These are phyloP conservation scores for Sapayoa aenigma DNA, from an alignment of 2,113 vertebrate genomes.

Conservation along the genomic window DNA sequence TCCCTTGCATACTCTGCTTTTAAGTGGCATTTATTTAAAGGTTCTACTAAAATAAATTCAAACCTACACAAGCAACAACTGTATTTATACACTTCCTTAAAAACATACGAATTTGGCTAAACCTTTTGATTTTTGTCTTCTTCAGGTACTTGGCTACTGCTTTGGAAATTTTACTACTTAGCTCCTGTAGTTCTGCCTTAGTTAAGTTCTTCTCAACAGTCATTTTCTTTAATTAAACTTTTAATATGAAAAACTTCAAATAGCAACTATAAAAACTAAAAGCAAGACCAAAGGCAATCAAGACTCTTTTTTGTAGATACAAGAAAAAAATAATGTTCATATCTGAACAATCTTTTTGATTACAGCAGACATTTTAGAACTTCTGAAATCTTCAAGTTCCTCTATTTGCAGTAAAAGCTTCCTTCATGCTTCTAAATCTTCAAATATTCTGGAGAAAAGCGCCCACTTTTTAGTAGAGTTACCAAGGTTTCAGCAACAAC, in stretches of 20 bases:
- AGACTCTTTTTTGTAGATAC: not conserved
- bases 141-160: not conserved
- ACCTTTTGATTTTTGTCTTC: not conserved
- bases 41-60: not conserved
- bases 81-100: not conserved
- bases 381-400: not conserved
- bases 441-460: not conserved
- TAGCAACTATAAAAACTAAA: not conserved
- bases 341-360: not conserved
- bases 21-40: not conserved
- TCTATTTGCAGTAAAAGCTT: not conserved
- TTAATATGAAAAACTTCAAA: not conserved
- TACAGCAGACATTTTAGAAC: not conserved
- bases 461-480: not conserved
- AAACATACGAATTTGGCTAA: not conserved
- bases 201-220: not conserved
- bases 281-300: not conserved
- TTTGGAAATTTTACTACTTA: not conserved
- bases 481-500: not conserved
- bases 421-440: not conserved
- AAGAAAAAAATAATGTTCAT: not conserved
- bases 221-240: not conserved
- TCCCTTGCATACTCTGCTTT: not conserved
- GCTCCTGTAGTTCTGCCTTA: not conserved
- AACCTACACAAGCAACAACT: not conserved